Evolutionary conservation across 2,797 vertebrate genomes (phyloP), one percentile per base, ranked within the genome.

Genomic region (Eospalax fontanierii): DNA sequence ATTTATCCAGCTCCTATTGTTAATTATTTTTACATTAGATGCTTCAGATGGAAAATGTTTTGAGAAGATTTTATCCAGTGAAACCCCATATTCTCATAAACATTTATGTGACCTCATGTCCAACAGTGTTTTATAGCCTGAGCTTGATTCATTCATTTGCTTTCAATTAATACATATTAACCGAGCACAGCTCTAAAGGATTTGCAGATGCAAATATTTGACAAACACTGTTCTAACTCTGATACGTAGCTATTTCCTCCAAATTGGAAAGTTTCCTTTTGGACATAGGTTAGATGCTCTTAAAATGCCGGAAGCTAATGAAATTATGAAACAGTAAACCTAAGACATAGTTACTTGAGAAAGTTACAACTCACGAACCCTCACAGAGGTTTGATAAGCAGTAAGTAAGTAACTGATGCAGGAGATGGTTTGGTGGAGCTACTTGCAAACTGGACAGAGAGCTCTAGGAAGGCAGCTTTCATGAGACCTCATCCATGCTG

Each of bases 21-120:
- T 79, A 68, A 89, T 87, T 86, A 68, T 1, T 73, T 8, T 73
- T 75, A 71, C 2, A 54, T 19, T 46, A 54, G 30, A 65, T 75
- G 50, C 24, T 95, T 86, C 91, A 90, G 26, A 86, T 73, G 54
- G 40, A 74, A 89, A 96, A 74, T 40, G 8, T 21, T 87, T 92
- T 91, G 40, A 91, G 22, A 65, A 33, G 50, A 40, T 74, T 92
- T 76, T 74, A 57, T 90, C 71, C 85, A 84, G 74, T 3, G 28
- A 92, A 92, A 43, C 7, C 40, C 46, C 50, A 59, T 35, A 75
- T 74, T 30, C 38, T 54, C 50, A 83, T 43, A 2, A 40, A 11
- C n/a, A 71, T 83, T 94, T 92, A 43, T 50, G 54, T 80, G 63
- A 76, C 18, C 26, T 91, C 50, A 68, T 54, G 54, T 85, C n/a